Base-by-base conservation (phyloP, 2,797 vertebrate genomes). In the Chrosomus eos region DNA sequence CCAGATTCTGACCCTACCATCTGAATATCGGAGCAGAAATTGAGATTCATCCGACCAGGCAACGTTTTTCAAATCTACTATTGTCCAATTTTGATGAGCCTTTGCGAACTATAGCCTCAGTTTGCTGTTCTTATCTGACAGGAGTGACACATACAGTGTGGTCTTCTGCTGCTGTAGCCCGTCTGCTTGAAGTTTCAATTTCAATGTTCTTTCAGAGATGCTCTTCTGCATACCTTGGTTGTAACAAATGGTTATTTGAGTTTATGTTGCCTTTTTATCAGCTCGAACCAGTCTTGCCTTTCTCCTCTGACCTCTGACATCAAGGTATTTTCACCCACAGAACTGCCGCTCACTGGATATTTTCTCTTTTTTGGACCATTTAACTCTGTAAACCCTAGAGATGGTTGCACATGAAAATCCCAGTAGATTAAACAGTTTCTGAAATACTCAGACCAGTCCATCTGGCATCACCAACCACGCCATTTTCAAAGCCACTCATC, bases 251-350 rank as follows among this genome's bases (percentile, higher is more conserved):
- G 5, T 75, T 66, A 8, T 36, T 45, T 45, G 45, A 48, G 45
- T 48, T 16, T 48, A 1, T 48, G 14, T 16, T 51, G 45, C 9
- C 18, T 21, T 73, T 71, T 7, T 73, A 60, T 60, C 33, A 45
- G 68, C 51, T 82, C 7, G 7, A 82, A 33, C 55, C 78, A 53
- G 79, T 67, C 84, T 67, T 43, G 71, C 75, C 71, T 81, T 87
- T 76, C 48, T 31, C 58, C 71, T 85, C 77, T 87, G 45, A 45
- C 45, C 13, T 45, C 45, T 48, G 45, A 16, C 14, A 48, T 48
- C 45, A 48, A 48, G 45, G 45, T 16, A 16, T 55, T 55, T 55
- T 23, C 21, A 9, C 53, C 53, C 21, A 4, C 8, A 21, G 58
- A 28, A 62, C 58, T 6, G 58, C 58, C 0, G 11, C n/a, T 62